Percentiles rank a stretch among this genome's conserved stretches.
Evolutionary conservation across 2,113 vertebrate genomes (phyloP).

Genomic region (Carlito syrichta): DNA sequence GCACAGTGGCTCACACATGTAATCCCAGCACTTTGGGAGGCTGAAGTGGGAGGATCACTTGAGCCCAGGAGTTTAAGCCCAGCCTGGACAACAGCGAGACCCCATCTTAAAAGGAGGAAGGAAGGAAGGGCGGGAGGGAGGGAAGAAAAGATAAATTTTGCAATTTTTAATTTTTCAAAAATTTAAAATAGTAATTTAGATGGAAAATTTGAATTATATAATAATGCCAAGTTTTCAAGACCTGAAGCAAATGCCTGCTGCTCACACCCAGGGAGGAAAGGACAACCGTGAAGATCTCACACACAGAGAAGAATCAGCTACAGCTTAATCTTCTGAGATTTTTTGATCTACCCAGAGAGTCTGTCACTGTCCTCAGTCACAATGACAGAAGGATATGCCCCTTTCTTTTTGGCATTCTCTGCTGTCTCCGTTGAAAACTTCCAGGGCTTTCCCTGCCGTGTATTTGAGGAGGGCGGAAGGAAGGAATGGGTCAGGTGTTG

Average conservation of each 20-base stretch:
- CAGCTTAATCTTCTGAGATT: background rate
- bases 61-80: too few relatives aligned
- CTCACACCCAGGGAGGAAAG: background rate
- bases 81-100: too few relatives aligned
- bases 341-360: background rate
- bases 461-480: background rate
- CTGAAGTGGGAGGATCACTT: too few relatives aligned
- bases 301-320: background rate
- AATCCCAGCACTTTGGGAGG: too few relatives aligned
- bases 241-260: background rate
- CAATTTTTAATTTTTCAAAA: background rate
- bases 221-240: constrained; percentile 21
- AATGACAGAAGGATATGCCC: background rate
- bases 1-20: too few relatives aligned
- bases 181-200: background rate
- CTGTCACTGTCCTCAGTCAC: background rate
- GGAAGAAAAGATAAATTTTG: too few relatives aligned
- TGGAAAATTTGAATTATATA: background rate
- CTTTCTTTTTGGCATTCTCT: background rate
- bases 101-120: too few relatives aligned
- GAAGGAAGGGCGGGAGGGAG: too few relatives aligned
- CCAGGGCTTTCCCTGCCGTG: background rate
- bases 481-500: background rate
- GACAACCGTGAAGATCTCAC: background rate
- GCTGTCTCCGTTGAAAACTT: background rate